Conservation (phyloP, 2,113 vertebrate genomes). For the Sylvia atricapilla region DNA sequence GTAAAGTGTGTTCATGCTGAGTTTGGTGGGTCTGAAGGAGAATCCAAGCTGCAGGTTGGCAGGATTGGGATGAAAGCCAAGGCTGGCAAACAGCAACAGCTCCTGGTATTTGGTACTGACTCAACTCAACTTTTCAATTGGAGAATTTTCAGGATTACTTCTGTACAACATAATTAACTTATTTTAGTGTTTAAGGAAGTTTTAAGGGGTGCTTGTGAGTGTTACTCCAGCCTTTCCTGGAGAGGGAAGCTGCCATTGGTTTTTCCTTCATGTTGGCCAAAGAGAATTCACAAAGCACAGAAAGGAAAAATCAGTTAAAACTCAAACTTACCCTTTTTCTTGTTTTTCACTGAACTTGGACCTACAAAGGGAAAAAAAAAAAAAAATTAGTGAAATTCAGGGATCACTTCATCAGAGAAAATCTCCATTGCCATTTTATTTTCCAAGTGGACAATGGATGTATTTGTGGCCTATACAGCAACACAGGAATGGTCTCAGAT, state of each 20-base stretch:
- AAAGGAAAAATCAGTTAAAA: not conserved
- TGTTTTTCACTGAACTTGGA: conserved; percentile 74
- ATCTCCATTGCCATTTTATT: not conserved
- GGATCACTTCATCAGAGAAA: not conserved
- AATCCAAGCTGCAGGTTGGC: not conserved
- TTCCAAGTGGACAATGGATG: not conserved
- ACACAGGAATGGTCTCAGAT: not conserved
- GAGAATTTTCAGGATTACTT: not conserved
- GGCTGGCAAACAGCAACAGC: not conserved
- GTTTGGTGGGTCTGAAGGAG: not conserved
- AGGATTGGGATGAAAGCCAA: not conserved
- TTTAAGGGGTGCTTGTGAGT: not conserved
- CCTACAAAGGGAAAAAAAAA: conserved; percentile 29
- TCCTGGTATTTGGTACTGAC: not conserved
- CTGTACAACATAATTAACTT: not conserved
- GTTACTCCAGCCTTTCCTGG: not conserved
- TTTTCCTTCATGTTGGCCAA: fast-evolving
- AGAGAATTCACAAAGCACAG: not conserved
- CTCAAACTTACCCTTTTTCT: conserved; percentile 79
- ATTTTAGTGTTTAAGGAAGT: not conserved
- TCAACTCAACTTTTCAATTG: not conserved
- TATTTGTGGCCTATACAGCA: not conserved
- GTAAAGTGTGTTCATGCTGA: fast-evolving
- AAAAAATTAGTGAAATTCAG: not conserved
- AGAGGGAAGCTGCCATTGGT: not conserved